Evolutionary conservation across 2,113 vertebrate species (phyloP), one percentile per base, ranked within the genome.

Genomic region (Saccopteryx leptura): DNA sequence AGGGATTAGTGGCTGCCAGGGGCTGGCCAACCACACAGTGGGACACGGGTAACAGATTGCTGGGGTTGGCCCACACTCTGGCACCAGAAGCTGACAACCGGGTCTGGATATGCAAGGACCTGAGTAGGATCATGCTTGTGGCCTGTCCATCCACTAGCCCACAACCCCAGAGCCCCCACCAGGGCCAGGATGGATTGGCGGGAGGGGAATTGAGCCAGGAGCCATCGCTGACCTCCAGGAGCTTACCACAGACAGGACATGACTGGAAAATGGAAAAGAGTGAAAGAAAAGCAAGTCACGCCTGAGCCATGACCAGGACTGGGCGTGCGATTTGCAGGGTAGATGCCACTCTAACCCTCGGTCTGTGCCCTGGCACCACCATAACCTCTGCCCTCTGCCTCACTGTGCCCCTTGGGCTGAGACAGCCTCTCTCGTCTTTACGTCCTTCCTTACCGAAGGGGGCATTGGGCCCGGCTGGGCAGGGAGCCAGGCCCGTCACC

Each of bases 261-360:
- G 15, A 31, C 11, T 63, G 12, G 12, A 46, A 54, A 54, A 39
- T 12, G 11, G 15, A 63, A 68, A 18, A 23, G 31, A 21, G 26
- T 28, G 50, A 11, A 54, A 80, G 56, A 19, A 18, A 72, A 83
- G 46, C 39, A 11, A 18, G 0, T 3, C 0, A 2, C 46, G 17
- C 13, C 60, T 31, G 61, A 54, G 65, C 79, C 0, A 0, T 61
- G 46, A 4, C 17, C 48, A 19, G 31, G 69, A 68, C 65, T 82
- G 31, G 24, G 68, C 24, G 1, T 3, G 6, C 3, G 7, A 33
- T 10, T 14, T 12, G n/a, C 54, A 50, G 48, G 68, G 28, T 58
- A 46, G 18, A 5, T 8, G 4, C 10, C 4, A 5, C 54, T 18
- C 26, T 15, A 9, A 5, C 14, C 19, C 4, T 0, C 33, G 0